Evolutionary conservation across 2,888 invertebrate genomes (phyloP), one percentile per base, ranked within the genome.

Genomic region (Phymatocera aterrima): DNA sequence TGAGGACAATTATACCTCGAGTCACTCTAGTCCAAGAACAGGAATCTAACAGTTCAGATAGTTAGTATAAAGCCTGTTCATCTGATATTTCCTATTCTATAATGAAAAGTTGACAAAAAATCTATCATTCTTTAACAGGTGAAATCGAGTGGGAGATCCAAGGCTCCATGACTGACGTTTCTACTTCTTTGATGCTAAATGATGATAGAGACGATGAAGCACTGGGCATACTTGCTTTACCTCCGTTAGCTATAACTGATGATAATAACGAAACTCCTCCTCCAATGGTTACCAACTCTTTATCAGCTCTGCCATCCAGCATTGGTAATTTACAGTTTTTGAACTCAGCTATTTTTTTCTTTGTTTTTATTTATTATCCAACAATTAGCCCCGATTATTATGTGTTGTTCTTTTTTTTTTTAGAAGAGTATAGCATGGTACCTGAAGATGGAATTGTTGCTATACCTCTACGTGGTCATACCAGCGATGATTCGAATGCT

Each of bases 141-240:
- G 95, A 95, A 86, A 92, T 95, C 15, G 96, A 96, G 84, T 96
- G 95, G 93, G 96, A 96, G 86, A 93, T 92, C 54, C 95, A 94
- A 70, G 90, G 91, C 12, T 92, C 92, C 82, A 91, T 92, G 88
- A 88, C 91, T 0, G 92, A 92, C 79, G 88, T 90, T 31, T 83
- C 79, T 80, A 83, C 85, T 37, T 85, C 87, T 48, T 80, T 89
- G 51, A 89, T 90, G 90, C 79, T 90, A n/a, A 88, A 87, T 78
- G 89, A 89, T 46, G 87, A 86, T 78, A 86, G 86, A 28, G 86
- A 87, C 15, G 87, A 87, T 74, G 80, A 80, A 54, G 83, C 87
- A 34, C 78, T 84, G 37, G 82, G 86, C 68, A 81, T 89, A 75
- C 77, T 89, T 77, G 88, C 86, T 64, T 81, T 88, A 37, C 86